phyloP scores from a whole-genome alignment of 2,113 vertebrate genomes.

The Myrmecobius fasciatus region DNA sequence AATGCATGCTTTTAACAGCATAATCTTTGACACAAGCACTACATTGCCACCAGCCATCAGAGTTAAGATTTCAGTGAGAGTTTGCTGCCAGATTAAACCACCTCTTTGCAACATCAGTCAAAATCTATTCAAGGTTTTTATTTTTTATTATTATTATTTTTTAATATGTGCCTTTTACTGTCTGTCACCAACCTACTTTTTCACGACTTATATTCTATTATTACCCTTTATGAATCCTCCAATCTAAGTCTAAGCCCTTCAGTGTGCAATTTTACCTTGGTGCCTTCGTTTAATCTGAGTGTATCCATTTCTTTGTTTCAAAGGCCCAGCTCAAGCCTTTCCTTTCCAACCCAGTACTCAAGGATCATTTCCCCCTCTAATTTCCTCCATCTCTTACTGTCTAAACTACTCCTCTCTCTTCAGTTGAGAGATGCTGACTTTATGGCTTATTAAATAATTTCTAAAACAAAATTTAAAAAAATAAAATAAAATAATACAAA shows the following conservation, averaged over 20 bases:
- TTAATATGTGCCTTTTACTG: no score
- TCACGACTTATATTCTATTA: background rate
- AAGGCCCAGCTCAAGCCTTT: background rate
- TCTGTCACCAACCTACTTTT: background rate
- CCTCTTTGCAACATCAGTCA: background rate
- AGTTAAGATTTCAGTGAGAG: background rate
- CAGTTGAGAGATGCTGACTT: background rate
- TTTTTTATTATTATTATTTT: no score
- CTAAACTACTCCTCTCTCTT: background rate
- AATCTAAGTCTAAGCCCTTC: background rate
- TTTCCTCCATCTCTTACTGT: background rate
- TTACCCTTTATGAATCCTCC: background rate
- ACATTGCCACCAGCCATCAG: background rate
- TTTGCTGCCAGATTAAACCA: background rate
- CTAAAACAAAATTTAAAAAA: no score
- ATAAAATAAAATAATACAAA: conserved; percentile 11
- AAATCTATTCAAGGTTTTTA: no score
- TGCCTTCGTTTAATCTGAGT: background rate
- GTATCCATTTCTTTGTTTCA: background rate
- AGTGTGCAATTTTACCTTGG: background rate
- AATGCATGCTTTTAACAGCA: background rate
- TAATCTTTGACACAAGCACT: background rate
- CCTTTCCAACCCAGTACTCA: background rate
- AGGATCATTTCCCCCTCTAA: background rate
- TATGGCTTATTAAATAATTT: background rate